These are phyloP conservation scores for Drosophila nr. perissopoda DNA, from an alignment of 2,888 invertebrate genomes.

Conservation along the genomic window DNA sequence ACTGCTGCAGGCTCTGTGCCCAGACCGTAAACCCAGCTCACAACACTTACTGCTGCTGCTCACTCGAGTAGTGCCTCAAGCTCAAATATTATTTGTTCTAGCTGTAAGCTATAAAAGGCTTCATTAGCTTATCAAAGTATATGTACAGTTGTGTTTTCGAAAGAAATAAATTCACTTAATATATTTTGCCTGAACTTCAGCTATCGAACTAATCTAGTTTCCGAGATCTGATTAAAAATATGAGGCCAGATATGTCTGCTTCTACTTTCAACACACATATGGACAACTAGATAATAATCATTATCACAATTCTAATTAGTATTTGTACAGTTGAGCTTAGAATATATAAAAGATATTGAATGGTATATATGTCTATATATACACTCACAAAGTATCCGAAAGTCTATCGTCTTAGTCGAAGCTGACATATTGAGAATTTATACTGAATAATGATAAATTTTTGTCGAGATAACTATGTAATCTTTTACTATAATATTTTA, in stretches of 20 bases:
- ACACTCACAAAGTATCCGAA: neutral
- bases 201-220: neutral
- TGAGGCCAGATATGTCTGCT: neutral
- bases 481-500: neutral
- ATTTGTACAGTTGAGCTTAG: neutral
- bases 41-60: slow-evolving; percentile 9
- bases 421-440: neutral
- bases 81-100: slow-evolving; percentile 1
- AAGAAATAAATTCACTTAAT: neutral
- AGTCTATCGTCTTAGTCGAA: neutral
- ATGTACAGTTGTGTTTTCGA: slow-evolving; percentile 16
- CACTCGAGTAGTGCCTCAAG: neutral
- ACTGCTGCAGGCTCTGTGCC: slow-evolving; percentile 36
- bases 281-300: neutral
- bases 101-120: neutral
- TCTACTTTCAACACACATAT: neutral
- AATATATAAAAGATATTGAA: neutral
- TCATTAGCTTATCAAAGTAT: neutral
- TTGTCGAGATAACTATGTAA: neutral
- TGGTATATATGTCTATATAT: neutral
- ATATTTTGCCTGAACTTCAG: neutral
- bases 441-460: neutral
- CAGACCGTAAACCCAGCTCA: slow-evolving; percentile 29
- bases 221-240: neutral
- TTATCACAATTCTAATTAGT: neutral